These are phyloP conservation scores for Nesoenas mayeri DNA, from an alignment of 2,113 vertebrate species.

Conservation along the genomic window DNA sequence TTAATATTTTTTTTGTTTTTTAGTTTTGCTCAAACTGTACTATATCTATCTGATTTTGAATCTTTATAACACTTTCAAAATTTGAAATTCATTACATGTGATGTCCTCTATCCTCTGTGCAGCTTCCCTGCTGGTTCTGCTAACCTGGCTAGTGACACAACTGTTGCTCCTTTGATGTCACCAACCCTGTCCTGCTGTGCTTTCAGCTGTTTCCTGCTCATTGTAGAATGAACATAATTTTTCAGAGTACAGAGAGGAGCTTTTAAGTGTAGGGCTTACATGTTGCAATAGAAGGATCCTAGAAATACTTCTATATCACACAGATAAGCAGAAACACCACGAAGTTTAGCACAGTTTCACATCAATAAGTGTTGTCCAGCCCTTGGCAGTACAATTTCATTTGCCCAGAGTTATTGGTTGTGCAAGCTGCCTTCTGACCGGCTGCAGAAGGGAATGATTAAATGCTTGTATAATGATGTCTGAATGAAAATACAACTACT, in stretches of 20 bases:
- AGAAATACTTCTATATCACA: neutral
- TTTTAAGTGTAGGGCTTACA: neutral
- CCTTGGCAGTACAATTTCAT: neutral
- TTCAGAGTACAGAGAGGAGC: neutral
- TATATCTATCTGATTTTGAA: neutral
- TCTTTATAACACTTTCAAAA: neutral
- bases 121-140: neutral
- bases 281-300: neutral
- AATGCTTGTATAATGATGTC: neutral
- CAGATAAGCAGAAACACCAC: neutral
- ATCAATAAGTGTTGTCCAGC: neutral
- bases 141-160: conserved; percentile 11
- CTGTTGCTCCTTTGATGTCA: neutral
- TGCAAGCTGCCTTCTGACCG: neutral
- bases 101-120: neutral
- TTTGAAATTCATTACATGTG: neutral
- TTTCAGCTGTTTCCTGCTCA: neutral
- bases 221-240: neutral
- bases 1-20: too few species aligned
- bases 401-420: neutral
- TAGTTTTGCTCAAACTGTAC: neutral
- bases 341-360: neutral
- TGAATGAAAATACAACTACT: neutral
- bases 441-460: neutral
- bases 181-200: neutral